Conservation (phyloP, 2,113 vertebrate species). For the Morone saxatilis region DNA sequence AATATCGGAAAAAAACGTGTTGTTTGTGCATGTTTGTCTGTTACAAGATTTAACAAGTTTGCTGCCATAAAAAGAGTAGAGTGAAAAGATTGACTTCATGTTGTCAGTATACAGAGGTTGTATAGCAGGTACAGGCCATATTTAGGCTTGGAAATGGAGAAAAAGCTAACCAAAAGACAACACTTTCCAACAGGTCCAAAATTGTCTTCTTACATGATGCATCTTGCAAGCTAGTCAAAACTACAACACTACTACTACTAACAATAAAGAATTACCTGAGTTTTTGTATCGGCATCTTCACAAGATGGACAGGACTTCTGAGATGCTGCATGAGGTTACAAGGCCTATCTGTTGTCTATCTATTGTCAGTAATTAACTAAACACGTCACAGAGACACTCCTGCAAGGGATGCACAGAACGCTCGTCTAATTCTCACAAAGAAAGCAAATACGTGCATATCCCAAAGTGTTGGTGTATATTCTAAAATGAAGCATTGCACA, state of each 20-base stretch:
- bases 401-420: not conserved
- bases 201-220: too few species aligned
- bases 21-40: not conserved
- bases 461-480: not conserved
- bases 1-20: not conserved
- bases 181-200: not conserved
- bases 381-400: not conserved
- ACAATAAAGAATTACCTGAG: not conserved
- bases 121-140: not conserved
- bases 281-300: too few species aligned
- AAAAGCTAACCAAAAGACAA: not conserved
- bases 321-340: not conserved
- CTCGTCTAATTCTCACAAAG: not conserved
- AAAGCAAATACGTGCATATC: not conserved
- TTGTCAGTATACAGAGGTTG: not conserved
- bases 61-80: not conserved
- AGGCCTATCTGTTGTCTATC: not conserved
- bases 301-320: not conserved
- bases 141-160: not conserved
- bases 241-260: too few species aligned
- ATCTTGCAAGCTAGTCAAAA: too few species aligned
- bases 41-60: not conserved
- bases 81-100: not conserved
- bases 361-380: not conserved
- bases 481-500: constrained; percentile 2